Base-by-base conservation (phyloP, 2,888 invertebrate species). In the Apotomis betuletana region DNA sequence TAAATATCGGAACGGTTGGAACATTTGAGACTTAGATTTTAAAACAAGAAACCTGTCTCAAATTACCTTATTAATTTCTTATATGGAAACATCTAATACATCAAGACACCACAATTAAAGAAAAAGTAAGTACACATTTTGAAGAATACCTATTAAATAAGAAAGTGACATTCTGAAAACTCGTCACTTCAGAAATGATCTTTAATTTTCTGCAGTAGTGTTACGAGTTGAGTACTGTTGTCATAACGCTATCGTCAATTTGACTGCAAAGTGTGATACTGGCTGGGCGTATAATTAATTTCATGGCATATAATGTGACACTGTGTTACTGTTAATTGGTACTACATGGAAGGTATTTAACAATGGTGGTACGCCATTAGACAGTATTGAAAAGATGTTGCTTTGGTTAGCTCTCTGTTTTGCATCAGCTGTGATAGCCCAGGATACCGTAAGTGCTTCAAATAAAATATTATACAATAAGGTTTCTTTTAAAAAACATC, bases 361-460 rank as follows among this genome's bases (percentile, higher is more conserved):
- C 27, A 67, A 12, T 44, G 38, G 15, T 51, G 8, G 3, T 27
- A 13, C 41, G 51, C 10, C 46, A 9, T 41, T 36, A 5, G 51
- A n/a, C 57, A 57, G 65, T 67, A 67, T 67, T 67, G 27, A 57
- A 57, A 67, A 55, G 38, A 71, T 71, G 71, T 71, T 55, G 51
- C 44, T 71, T 61, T 62, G 67, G 51, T 3, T 62, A 44, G 61
- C 27, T 13, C 8, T 67, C 0, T 52, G 15, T 36, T 44, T 69
- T 6, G 49, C 27, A 13, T 8, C 57, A 8, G 41, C 57, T 15
- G 67, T 13, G 27, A 51, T 67, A 13, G 36, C 61, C 13, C 9
- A 69, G n/a, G 44, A 46, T 8, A 12, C 10, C 6, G 61, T 61
- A 61, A 60, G 69, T 55, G 15, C 8, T 60, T 44, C 12, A 44